Evolutionary conservation across 30 jellyfish, hydroid and myxozoan genomes (phyloP).

Genomic region (Aurelia sp.): DNA sequence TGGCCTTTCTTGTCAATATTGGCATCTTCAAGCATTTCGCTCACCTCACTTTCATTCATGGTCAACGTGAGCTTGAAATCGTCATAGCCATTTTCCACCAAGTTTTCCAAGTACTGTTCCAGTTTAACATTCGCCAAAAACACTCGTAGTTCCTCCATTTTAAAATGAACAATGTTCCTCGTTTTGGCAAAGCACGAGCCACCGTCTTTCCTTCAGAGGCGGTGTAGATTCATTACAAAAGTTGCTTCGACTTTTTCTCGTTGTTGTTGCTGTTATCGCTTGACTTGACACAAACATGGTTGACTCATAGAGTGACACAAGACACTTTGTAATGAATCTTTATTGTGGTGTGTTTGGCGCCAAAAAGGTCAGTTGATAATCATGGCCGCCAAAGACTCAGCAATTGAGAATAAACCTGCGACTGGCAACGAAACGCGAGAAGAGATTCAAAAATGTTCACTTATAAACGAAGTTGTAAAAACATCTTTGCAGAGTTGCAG

Average conservation of each 20-base stretch:
- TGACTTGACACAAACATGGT: too few relatives aligned
- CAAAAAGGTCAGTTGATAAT: neutral
- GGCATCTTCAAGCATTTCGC: conserved; percentile 58
- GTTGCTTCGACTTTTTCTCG: too few relatives aligned
- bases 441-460: neutral
- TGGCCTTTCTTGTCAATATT: too few relatives aligned
- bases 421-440: conserved; percentile 14
- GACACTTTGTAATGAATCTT: neutral
- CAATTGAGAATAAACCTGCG: neutral
- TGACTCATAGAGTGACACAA: too few relatives aligned
- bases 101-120: conserved; percentile 22
- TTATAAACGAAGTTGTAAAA: neutral
- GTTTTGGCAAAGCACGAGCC: too few relatives aligned
- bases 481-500: conserved; percentile 8
- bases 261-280: too few relatives aligned
- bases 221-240: too few relatives aligned
- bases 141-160: neutral
- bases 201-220: too few relatives aligned
- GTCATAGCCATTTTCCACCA: conserved; percentile 45
- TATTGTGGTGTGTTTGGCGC: conserved; percentile 8
- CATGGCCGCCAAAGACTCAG: too few relatives aligned
- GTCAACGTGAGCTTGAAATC: conserved; percentile 27
- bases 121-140: neutral
- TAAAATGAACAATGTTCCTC: neutral
- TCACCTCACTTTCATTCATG: conserved; percentile 25